These are phyloP conservation scores for Nomada fucata DNA, from an alignment of 2,888 invertebrate genomes.

Conservation along the genomic window DNA sequence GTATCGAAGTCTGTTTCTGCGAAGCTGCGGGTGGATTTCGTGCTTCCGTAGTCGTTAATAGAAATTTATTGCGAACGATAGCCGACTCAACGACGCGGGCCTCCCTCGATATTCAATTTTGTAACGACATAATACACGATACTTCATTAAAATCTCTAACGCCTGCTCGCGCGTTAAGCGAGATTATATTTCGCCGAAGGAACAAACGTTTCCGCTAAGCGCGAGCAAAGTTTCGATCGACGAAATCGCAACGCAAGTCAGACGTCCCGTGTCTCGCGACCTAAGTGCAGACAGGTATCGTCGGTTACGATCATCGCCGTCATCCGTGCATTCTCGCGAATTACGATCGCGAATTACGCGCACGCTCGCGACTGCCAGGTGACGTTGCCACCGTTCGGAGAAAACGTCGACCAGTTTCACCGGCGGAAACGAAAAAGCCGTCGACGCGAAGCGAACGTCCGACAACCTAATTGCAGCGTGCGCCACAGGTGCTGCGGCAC, in stretches of 20 bases:
- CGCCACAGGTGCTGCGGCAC: conserved; percentile 35
- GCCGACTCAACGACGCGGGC: too few relatives aligned
- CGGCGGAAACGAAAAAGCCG: conserved; percentile 35
- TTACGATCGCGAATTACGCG: conserved; percentile 12
- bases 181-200: too few relatives aligned
- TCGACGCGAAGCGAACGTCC: conserved; percentile 16
- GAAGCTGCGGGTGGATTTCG: background rate
- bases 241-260: background rate
- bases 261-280: background rate
- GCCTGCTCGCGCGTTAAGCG: too few relatives aligned
- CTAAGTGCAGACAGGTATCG: background rate
- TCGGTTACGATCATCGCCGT: background rate
- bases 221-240: too few relatives aligned
- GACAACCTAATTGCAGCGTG: conserved; percentile 53
- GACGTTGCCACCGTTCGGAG: conserved; percentile 6
- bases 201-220: too few relatives aligned
- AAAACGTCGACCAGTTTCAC: conserved; percentile 24
- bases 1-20: background rate
- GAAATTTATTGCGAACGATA: background rate
- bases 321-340: background rate
- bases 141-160: too few relatives aligned
- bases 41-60: background rate
- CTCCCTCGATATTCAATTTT: too few relatives aligned
- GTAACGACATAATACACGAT: too few relatives aligned
- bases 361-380: background rate